These are phyloP conservation scores for Zygogramma bicolorata DNA, from an alignment of 2,888 invertebrate species.

Conservation along the genomic window DNA sequence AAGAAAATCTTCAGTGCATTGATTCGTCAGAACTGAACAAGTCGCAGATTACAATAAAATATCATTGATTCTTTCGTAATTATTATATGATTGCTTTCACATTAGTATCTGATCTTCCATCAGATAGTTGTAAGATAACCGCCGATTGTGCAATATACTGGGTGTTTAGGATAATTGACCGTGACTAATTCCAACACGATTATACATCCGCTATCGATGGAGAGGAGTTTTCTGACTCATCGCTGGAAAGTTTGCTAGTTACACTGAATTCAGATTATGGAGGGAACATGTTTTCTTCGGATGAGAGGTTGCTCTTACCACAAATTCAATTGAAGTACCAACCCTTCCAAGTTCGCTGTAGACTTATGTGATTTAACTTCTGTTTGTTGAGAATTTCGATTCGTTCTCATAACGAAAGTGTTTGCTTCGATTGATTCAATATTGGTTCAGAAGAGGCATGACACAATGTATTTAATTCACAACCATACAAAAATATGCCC, in stretches of 20 bases:
- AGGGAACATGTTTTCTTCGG: neutral
- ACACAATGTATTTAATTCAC: too few relatives aligned
- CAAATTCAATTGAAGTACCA: neutral
- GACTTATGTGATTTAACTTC: neutral
- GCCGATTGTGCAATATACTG: conserved; percentile 6
- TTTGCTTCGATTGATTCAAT: too few relatives aligned
- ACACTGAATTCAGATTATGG: neutral
- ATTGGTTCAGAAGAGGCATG: too few relatives aligned
- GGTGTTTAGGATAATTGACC: conserved; percentile 10
- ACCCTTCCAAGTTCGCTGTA: neutral
- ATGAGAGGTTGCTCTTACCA: neutral
- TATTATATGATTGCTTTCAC: conserved; percentile 12
- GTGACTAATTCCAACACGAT: conserved; percentile 4
- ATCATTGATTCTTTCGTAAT: neutral
- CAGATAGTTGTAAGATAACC: neutral
- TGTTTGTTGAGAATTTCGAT: neutral
- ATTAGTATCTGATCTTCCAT: conserved; percentile 7
- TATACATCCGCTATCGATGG: neutral
- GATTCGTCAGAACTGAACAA: neutral
- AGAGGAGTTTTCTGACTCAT: neutral
- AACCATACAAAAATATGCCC: too few relatives aligned
- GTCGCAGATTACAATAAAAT: neutral
- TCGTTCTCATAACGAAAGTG: neutral
- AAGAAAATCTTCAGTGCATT: neutral
- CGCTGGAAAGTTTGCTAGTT: neutral